A percentile compares a stretch with the other conserved stretches of the same genome.
phyloP scores from a whole-genome alignment of 1,140 invertebrate species.

The Tyrophagus putrescentiae region DNA sequence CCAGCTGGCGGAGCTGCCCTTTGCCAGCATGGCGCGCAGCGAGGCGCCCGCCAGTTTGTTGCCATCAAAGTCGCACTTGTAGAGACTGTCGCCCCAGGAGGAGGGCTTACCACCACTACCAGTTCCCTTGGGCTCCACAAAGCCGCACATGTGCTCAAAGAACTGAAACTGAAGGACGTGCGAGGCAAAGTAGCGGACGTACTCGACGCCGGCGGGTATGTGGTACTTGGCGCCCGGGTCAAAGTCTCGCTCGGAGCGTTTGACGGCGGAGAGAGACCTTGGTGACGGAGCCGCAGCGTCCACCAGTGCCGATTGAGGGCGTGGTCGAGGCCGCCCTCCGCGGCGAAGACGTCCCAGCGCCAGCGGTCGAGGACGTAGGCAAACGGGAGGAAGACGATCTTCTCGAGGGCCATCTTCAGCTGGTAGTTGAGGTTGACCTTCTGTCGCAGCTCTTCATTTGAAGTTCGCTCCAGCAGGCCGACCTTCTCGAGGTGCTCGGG shows the following conservation, averaged over 20 bases:
- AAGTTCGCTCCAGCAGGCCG: slow-evolving; percentile 44
- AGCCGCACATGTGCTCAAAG: slow-evolving; percentile 60
- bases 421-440: slow-evolving; percentile 48
- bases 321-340: slow-evolving; percentile 44
- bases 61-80: slow-evolving; percentile 66
- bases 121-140: slow-evolving; percentile 55
- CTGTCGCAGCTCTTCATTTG: slow-evolving; percentile 34
- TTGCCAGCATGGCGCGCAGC: slow-evolving; percentile 22
- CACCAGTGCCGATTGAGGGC: slow-evolving; percentile 67
- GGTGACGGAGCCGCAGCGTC: slow-evolving; percentile 51
- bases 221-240: slow-evolving; percentile 72
- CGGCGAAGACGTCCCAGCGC: slow-evolving; percentile 68
- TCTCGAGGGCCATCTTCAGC: slow-evolving; percentile 60
- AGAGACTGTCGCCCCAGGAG: slow-evolving; percentile 43
- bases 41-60: slow-evolving; percentile 33
- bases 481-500: slow-evolving; percentile 60
- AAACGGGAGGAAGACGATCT: slow-evolving; percentile 73
- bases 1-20: slow-evolving; percentile 4
- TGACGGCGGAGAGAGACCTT: slow-evolving; percentile 61
- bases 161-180: slow-evolving; percentile 82
- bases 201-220: slow-evolving; percentile 60
- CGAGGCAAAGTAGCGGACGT: slow-evolving; percentile 63
- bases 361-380: slow-evolving; percentile 69
- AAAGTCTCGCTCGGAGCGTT: slow-evolving; percentile 58
- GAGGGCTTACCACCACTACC: too few species aligned